These are phyloP conservation scores for Limnephilus lunatus DNA, from an alignment of 2,888 invertebrate species.

Conservation along the genomic window DNA sequence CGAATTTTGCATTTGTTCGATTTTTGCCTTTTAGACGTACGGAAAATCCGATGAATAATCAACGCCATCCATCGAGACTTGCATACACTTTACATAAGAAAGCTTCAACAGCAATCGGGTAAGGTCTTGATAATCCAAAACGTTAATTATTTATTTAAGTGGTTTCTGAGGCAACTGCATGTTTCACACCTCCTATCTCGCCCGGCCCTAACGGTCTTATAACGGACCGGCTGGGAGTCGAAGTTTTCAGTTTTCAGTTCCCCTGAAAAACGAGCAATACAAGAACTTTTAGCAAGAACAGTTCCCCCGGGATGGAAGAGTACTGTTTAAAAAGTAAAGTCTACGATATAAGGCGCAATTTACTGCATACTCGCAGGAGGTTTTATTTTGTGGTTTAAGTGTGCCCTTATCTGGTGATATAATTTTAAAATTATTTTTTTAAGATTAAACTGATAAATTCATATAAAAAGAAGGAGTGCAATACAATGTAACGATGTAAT, in stretches of 20 bases:
- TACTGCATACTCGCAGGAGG: neutral
- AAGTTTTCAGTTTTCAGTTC: slow-evolving; percentile 21
- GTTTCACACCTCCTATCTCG: neutral
- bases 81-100: no score
- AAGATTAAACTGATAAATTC: neutral
- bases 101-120: no score
- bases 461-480: no score
- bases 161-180: neutral
- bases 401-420: neutral
- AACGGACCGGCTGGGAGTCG: neutral
- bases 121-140: no score
- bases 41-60: no score
- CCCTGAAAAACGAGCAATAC: slow-evolving; percentile 20
- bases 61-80: no score
- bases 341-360: neutral
- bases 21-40: no score
- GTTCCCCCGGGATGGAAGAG: neutral
- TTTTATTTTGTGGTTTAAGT: neutral
- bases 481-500: no score
- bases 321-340: neutral
- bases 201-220: neutral
- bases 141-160: neutral
- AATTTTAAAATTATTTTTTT: neutral
- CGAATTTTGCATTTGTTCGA: no score
- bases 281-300: slow-evolving; percentile 2